phyloP scores from a whole-genome alignment of 2,113 vertebrate species.

The Rattus norvegicus region GRCr8 NC_086023.1:51054501-51055000 shows the following conservation, averaged over 20 bases:
- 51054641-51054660: background rate
- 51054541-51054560: constrained; percentile 11
- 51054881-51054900: constrained; percentile 34
- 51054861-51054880: background rate
- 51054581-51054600: background rate
- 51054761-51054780: background rate
- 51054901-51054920: background rate
- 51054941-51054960: constrained; percentile 34
- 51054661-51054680: background rate
- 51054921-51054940: background rate
- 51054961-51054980: background rate
- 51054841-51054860: constrained; percentile 21
- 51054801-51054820: background rate
- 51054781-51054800: background rate
- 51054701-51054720: background rate
- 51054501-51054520: background rate
- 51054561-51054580: background rate
- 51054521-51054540: constrained; percentile 9
- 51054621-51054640: background rate
- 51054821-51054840: background rate
- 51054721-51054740: background rate
- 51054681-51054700: background rate
- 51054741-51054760: constrained; percentile 11
- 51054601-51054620: constrained; percentile 31
- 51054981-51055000: background rate